Conservation (phyloP, 2,113 vertebrate genomes). For the Irena cyanogastra region DNA sequence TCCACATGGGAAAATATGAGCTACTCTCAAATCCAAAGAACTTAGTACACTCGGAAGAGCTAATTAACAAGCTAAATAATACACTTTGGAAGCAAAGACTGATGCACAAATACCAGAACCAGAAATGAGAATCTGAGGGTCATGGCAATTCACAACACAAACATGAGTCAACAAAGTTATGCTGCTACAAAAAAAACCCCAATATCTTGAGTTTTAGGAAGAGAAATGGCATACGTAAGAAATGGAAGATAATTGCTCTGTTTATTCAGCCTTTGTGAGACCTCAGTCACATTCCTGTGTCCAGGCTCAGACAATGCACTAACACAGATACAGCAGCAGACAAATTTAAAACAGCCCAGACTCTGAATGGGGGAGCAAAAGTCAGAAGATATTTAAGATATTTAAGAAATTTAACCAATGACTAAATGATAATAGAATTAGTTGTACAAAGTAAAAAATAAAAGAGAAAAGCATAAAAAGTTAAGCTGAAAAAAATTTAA, state of each 20-base stretch:
- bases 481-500: background rate
- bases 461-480: background rate
- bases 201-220: constrained; percentile 1
- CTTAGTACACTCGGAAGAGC: background rate
- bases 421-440: background rate
- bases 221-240: background rate
- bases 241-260: background rate
- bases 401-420: background rate
- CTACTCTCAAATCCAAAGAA: background rate
- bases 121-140: constrained; percentile 1
- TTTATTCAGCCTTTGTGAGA: constrained; percentile 17
- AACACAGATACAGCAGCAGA: background rate
- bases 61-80: constrained; percentile 48
- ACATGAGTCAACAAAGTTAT: constrained; percentile 2
- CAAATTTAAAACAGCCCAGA: background rate
- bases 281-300: constrained; percentile 16
- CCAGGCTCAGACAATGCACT: background rate
- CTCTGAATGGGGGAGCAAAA: background rate
- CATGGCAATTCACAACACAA: background rate
- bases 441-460: background rate
- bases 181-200: background rate
- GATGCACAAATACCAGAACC: background rate
- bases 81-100: background rate
- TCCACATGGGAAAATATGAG: constrained; percentile 42
- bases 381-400: background rate